Conservation (phyloP, 1,140 invertebrate species). For the Drosophila tristis region DNA sequence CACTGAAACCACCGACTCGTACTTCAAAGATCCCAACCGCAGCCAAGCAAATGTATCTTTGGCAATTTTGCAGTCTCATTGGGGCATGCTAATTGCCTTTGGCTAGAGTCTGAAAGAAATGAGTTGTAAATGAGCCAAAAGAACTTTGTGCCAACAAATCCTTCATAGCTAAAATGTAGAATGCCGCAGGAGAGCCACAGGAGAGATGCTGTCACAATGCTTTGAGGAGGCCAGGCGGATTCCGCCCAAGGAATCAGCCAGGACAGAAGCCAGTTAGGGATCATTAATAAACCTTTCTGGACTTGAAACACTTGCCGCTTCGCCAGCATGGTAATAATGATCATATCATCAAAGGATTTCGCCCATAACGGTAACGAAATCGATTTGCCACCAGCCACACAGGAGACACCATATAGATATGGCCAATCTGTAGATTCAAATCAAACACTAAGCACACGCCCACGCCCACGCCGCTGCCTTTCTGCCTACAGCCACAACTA, state of each 20-base stretch:
- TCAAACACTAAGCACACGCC: constrained; percentile 76
- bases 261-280: constrained; percentile 37
- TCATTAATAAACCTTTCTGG: constrained; percentile 64
- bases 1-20: not conserved
- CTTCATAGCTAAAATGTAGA: constrained; percentile 15
- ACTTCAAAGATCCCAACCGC: constrained; percentile 65
- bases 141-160: constrained; percentile 44
- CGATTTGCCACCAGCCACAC: constrained; percentile 44
- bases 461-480: not conserved
- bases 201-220: constrained; percentile 48
- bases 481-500: constrained; percentile 42
- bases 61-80: constrained; percentile 60
- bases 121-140: constrained; percentile 79
- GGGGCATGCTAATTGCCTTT: constrained; percentile 76
- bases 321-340: constrained; percentile 69
- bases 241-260: constrained; percentile 4
- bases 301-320: constrained; percentile 58
- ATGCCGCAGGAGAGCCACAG: constrained; percentile 12
- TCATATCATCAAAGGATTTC: constrained; percentile 69
- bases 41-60: constrained; percentile 1
- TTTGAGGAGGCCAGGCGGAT: constrained; percentile 44
- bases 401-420: constrained; percentile 13
- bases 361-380: constrained; percentile 61
- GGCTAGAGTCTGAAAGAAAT: constrained; percentile 75
- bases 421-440: constrained; percentile 59